phyloP scores from a whole-genome alignment of 30 jellyfish, hydroid and myxozoan species.

The Pseudorhiza aurosa region DNA sequence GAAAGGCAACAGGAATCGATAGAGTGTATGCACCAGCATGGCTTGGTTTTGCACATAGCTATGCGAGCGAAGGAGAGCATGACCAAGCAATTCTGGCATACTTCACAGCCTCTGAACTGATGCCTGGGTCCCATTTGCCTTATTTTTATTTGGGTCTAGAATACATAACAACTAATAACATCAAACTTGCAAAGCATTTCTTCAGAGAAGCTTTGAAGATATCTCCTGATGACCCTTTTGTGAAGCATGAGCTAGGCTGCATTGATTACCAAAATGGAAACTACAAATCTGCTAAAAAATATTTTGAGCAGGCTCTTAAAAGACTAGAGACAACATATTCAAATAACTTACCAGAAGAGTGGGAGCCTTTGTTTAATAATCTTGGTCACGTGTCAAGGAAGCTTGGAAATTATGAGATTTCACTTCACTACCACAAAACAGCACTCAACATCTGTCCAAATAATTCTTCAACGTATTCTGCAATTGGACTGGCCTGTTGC shows the following conservation, averaged over 20 bases:
- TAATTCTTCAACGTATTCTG: slow-evolving; percentile 77
- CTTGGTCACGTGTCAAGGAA: slow-evolving; percentile 87
- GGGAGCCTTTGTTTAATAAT: slow-evolving; percentile 91
- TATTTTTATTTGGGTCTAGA: slow-evolving; percentile 79
- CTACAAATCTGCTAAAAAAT: slow-evolving; percentile 73
- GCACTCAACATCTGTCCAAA: slow-evolving; percentile 74
- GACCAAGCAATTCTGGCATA: slow-evolving; percentile 97
- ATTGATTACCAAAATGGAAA: slow-evolving; percentile 83
- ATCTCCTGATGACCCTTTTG: slow-evolving; percentile 91
- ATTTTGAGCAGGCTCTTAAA: slow-evolving; percentile 69
- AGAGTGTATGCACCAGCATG: slow-evolving; percentile 92
- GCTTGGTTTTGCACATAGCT: slow-evolving; percentile 98
- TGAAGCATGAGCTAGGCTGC: slow-evolving; percentile 87
- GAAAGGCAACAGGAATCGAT: slow-evolving; percentile 87
- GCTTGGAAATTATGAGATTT: slow-evolving; percentile 62
- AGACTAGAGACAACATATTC: slow-evolving; percentile 42
- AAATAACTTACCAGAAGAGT: slow-evolving; percentile 59
- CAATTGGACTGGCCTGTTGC: slow-evolving; percentile 81
- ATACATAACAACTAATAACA: slow-evolving; percentile 73
- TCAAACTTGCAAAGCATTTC: slow-evolving; percentile 76
- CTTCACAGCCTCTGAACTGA: slow-evolving; percentile 79
- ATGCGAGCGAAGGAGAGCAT: slow-evolving; percentile 94
- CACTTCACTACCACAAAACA: slow-evolving; percentile 71
- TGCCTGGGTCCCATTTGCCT: slow-evolving; percentile 99
- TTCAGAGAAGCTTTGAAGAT: slow-evolving; percentile 83